Conservation (phyloP, 2,113 vertebrate genomes). For the Notothenia rossii region DNA sequence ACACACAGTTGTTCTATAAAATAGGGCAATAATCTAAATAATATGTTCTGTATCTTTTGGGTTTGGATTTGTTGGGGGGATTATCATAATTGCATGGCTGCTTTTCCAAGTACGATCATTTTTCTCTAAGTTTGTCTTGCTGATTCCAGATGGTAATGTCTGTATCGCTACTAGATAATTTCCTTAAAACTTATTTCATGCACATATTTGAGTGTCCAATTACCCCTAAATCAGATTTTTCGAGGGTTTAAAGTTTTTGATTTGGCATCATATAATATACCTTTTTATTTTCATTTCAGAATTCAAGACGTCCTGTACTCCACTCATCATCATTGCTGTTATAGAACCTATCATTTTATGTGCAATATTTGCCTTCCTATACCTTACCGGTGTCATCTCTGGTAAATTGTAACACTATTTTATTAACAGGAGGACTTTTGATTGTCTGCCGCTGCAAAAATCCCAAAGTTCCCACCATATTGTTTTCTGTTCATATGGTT, state of each 20-base stretch:
- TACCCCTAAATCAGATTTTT: neutral
- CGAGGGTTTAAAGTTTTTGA: neutral
- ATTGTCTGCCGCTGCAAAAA: neutral
- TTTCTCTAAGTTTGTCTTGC: neutral
- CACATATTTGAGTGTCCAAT: neutral
- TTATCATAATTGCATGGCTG: neutral
- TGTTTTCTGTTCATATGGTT: no score
- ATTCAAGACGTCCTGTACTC: fast-evolving
- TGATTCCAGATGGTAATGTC: neutral
- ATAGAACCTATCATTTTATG: fast-evolving
- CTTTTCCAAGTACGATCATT: no score
- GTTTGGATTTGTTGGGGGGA: neutral
- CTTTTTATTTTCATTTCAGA: neutral
- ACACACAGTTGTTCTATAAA: neutral
- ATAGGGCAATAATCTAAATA: neutral
- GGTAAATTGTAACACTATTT: neutral
- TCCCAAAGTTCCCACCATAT: neutral
- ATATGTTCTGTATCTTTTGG: no score
- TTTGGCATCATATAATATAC: neutral
- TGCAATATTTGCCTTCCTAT: fast-evolving
- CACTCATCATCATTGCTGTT: fast-evolving
- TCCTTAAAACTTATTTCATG: neutral
- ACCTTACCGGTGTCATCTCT: fast-evolving
- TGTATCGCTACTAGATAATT: neutral
- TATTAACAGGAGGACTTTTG: neutral